phyloP scores from a whole-genome alignment of 2,113 vertebrate genomes.

The Paramisgurnus dabryanus region DNA sequence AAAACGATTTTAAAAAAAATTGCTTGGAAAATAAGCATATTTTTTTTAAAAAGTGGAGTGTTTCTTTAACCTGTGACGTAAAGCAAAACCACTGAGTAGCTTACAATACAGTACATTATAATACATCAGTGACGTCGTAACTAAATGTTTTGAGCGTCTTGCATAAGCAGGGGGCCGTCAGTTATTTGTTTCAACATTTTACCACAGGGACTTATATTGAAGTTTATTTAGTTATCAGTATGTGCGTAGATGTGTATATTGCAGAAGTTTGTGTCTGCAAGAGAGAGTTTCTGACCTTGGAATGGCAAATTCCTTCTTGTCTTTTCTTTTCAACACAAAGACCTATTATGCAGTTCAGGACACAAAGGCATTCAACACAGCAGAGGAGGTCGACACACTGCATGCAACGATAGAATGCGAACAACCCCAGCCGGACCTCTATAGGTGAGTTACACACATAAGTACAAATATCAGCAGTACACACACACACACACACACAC shows the following conservation, averaged over 20 bases:
- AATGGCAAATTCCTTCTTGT: neutral
- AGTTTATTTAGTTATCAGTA: no score
- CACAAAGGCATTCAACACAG: constrained; percentile 90
- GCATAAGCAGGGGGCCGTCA: no score
- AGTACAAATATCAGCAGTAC: neutral
- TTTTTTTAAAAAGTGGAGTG: no score
- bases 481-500: neutral
- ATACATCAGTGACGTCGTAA: no score
- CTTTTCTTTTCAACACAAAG: constrained; percentile 67
- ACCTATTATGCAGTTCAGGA: constrained; percentile 95
- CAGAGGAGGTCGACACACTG: constrained; percentile 83
- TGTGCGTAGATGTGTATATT: neutral
- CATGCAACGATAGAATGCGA: constrained; percentile 96
- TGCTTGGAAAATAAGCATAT: no score
- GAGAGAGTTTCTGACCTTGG: constrained; percentile 16
- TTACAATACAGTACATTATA: no score
- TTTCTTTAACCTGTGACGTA: no score
- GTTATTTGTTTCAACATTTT: no score
- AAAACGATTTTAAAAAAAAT: no score
- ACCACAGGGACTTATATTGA: no score
- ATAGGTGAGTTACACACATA: constrained; percentile 82
- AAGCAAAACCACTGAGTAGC: no score
- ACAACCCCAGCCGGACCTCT: constrained; percentile 96
- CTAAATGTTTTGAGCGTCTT: no score
- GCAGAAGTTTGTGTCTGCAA: neutral